A percentile compares a stretch with the other conserved stretches of the same genome.
Evolutionary conservation across 2,797 vertebrate species (phyloP).

Genomic region (Eulemur rubriventer): DNA sequence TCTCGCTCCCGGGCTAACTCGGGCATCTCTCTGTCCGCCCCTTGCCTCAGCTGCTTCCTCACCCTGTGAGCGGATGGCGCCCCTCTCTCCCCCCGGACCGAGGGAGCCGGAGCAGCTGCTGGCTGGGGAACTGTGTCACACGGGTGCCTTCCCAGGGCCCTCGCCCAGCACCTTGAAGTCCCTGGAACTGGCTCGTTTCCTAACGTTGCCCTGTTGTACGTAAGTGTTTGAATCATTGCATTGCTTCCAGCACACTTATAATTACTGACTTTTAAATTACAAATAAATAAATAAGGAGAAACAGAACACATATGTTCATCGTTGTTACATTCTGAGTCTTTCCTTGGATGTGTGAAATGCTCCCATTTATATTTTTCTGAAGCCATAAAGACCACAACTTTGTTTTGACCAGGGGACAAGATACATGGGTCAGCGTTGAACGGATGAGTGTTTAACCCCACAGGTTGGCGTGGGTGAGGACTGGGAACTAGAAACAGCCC

Average conservation of each 20-base stretch:
- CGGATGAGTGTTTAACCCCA: fast-evolving
- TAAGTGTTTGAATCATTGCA: fast-evolving
- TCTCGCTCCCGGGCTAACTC: background rate
- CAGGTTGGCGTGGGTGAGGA: background rate
- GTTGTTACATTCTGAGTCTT: background rate
- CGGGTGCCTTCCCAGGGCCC: fast-evolving
- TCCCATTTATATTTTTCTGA: background rate
- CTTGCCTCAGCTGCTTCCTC: background rate
- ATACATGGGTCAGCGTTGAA: background rate
- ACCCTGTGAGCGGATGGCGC: background rate
- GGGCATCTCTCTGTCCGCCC: background rate
- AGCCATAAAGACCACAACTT: background rate
- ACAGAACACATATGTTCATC: background rate
- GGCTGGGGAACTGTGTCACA: background rate
- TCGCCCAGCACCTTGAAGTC: background rate
- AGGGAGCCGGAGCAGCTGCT: background rate
- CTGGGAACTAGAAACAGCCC: too few species aligned
- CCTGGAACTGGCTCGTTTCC: background rate
- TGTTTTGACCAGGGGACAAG: background rate
- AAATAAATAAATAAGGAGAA: background rate
- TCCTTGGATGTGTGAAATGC: background rate
- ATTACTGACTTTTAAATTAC: background rate
- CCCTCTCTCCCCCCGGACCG: background rate
- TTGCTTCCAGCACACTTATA: background rate
- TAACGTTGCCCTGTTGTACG: background rate